Percentiles rank a stretch among this genome's conserved stretches.
phyloP scores from a whole-genome alignment of 2,888 invertebrate genomes.

The Eupithecia exiguata region DNA sequence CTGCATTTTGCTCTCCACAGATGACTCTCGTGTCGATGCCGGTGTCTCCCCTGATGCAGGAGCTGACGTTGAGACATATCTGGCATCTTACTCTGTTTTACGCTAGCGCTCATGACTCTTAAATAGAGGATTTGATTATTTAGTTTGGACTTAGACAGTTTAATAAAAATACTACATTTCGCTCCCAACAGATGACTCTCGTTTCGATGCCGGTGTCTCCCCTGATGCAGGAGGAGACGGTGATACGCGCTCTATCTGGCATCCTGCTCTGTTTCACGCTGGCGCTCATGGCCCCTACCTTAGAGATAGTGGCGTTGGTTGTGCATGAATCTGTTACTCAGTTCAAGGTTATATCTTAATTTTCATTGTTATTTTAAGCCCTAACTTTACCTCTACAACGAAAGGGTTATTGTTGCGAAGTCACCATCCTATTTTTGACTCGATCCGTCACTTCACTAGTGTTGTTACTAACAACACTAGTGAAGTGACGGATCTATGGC shows the following conservation, averaged over 20 bases:
- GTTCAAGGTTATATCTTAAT: conserved; percentile 57
- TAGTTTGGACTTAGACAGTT: no score
- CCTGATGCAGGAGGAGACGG: conserved; percentile 64
- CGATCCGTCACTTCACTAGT: no score
- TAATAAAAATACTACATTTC: neutral
- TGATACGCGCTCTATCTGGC: conserved; percentile 57
- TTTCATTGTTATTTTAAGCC: no score
- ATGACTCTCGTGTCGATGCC: conserved; percentile 70
- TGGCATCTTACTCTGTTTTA: conserved; percentile 67
- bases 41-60: conserved; percentile 71
- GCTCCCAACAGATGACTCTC: conserved; percentile 55
- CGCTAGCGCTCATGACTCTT: conserved; percentile 67
- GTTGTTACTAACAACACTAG: no score
- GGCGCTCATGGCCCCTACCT: conserved; percentile 68
- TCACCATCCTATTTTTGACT: no score
- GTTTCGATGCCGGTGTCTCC: conserved; percentile 74
- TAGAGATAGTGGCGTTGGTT: conserved; percentile 67
- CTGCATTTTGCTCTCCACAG: conserved; percentile 43
- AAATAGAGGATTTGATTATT: no score
- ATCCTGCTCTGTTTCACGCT: conserved; percentile 70
- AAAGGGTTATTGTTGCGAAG: no score
- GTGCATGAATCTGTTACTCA: conserved; percentile 61
- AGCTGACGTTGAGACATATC: conserved; percentile 59
- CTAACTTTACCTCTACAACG: no score
- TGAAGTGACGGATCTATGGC: no score